These are phyloP conservation scores for Odontamblyopus rebecca DNA, from an alignment of 2,797 vertebrate species.

Conservation along the genomic window DNA sequence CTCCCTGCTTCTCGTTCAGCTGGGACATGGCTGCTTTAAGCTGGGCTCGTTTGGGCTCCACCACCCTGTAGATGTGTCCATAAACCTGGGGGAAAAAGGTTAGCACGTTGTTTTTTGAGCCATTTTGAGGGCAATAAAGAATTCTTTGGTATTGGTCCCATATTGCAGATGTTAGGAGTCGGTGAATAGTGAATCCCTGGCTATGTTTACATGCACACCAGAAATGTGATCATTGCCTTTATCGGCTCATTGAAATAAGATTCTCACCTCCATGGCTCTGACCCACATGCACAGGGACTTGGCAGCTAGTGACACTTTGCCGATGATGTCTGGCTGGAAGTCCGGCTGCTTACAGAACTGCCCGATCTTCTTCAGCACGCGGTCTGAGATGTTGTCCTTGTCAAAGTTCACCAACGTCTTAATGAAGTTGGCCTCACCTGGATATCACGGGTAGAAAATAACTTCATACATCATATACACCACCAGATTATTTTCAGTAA, in stretches of 20 bases:
- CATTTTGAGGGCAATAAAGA: background rate
- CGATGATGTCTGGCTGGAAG: conserved; percentile 88
- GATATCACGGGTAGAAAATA: background rate
- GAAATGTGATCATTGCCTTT: too few species aligned
- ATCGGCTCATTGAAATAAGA: too few species aligned
- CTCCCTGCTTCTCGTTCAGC: conserved; percentile 84
- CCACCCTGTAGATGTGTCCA: conserved; percentile 81
- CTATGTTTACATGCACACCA: too few species aligned
- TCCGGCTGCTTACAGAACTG: conserved; percentile 83
- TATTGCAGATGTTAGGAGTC: background rate
- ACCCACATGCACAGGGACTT: conserved; percentile 95
- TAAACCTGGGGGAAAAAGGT: conserved; percentile 75
- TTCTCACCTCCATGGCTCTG: conserved; percentile 88
- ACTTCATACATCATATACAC: background rate
- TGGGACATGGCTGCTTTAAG: conserved; percentile 77
- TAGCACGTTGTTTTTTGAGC: too few species aligned
- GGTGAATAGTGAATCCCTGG: background rate
- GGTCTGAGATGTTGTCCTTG: conserved; percentile 89
- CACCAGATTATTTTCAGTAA: background rate
- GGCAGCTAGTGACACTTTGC: conserved; percentile 86
- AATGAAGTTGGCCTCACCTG: conserved; percentile 90
- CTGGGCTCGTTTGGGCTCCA: conserved; percentile 84
- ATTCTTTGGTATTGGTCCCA: background rate
- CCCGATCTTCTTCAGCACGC: conserved; percentile 84
- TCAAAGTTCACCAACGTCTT: conserved; percentile 88